Conservation (phyloP, 2,797 vertebrate species). For the Gambusia yucatana region DNA sequence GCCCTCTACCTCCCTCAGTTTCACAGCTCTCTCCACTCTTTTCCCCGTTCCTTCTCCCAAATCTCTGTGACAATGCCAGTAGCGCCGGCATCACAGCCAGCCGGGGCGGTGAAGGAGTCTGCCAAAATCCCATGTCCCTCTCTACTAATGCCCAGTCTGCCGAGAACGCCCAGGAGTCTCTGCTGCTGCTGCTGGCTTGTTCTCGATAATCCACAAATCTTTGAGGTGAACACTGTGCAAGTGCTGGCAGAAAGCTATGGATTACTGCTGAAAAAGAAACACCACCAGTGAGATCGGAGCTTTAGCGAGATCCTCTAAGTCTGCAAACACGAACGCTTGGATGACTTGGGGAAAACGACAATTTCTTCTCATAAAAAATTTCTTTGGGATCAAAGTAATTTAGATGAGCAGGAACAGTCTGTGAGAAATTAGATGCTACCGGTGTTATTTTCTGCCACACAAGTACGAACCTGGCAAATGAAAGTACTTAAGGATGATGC, state of each 20-base stretch:
- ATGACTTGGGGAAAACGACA: conserved; percentile 15
- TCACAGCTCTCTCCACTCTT: conserved; percentile 35
- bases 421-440: conserved; percentile 2
- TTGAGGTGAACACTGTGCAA: conserved; percentile 51
- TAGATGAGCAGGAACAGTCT: conserved; percentile 12
- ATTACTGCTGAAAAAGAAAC: conserved; percentile 46
- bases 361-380: background rate
- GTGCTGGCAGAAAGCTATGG: conserved; percentile 36
- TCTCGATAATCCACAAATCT: conserved; percentile 67
- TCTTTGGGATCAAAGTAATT: conserved; percentile 11
- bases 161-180: conserved; percentile 54
- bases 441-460: conserved; percentile 2
- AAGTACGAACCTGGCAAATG: background rate
- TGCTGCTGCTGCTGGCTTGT: conserved; percentile 59
- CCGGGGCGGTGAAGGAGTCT: conserved; percentile 38
- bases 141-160: conserved; percentile 68
- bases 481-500: conserved; percentile 5
- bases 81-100: conserved; percentile 54
- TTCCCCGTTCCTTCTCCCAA: conserved; percentile 40
- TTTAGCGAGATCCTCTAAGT: conserved; percentile 37
- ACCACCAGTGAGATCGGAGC: conserved; percentile 23
- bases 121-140: conserved; percentile 71
- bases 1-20: conserved; percentile 64
- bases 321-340: conserved; percentile 31
- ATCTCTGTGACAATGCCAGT: conserved; percentile 49